Conservation (phyloP, 2,113 vertebrate species). For the Xenopus borealis region DNA sequence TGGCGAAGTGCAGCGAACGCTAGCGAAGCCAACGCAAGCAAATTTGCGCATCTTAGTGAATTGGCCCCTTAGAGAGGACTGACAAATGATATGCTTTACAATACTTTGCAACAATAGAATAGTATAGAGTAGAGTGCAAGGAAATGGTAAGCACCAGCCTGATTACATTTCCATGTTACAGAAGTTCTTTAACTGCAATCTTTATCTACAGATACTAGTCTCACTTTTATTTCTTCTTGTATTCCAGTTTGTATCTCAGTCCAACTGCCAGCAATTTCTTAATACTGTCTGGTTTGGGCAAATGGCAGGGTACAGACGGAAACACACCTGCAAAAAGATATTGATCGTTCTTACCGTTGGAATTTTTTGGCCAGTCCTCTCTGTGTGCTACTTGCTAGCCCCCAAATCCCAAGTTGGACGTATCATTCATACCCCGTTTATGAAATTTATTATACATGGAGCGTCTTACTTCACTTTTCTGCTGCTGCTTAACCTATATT, state of each 20-base stretch:
- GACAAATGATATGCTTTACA: too few relatives aligned
- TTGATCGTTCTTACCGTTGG: constrained; percentile 87
- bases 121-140: too few relatives aligned
- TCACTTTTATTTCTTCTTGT: not conserved
- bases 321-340: constrained; percentile 95
- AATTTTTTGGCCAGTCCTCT: constrained; percentile 90
- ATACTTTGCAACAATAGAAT: too few relatives aligned
- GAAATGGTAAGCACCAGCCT: too few relatives aligned
- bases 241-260: constrained; percentile 92
- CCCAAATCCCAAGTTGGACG: constrained; percentile 91
- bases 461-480: constrained; percentile 97
- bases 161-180: too few relatives aligned
- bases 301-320: constrained; percentile 94
- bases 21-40: too few relatives aligned
- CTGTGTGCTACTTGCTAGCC: constrained; percentile 90
- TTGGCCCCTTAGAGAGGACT: too few relatives aligned
- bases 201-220: too few relatives aligned
- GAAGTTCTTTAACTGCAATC: too few relatives aligned
- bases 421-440: constrained; percentile 96
- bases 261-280: constrained; percentile 98
- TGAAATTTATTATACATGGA: constrained; percentile 98
- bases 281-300: constrained; percentile 98
- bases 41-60: too few relatives aligned
- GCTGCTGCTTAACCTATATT: constrained; percentile 94
- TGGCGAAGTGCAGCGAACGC: too few relatives aligned